Evolutionary conservation across 2,797 vertebrate species (phyloP), one percentile per base, ranked within the genome.

Genomic region (Emys orbicularis): DNA sequence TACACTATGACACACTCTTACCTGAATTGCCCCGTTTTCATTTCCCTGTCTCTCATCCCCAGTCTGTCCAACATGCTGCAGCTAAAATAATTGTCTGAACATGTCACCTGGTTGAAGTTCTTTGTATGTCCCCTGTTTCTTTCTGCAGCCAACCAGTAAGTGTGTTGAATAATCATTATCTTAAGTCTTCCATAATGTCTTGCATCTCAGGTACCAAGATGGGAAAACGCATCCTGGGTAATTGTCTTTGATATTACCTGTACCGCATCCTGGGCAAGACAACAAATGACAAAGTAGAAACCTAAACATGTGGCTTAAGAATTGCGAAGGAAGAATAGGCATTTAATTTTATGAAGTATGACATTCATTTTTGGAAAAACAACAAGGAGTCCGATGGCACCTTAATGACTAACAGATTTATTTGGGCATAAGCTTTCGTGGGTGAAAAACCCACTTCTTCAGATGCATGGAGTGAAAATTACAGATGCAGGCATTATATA

Each of bases 181-280:
- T 53, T 41, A 61, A 81, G 25, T 56, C 3, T 86, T 53, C 34
- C 47, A 79, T 44, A 57, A 57, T 74, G 13, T 89, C 19, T 85
- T 88, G 83, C 25, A 72, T 92, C n/a, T 86, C n/a, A 54, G 25
- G 72, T 93, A 76, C 13, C 44, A 16, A 0, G 23, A 72, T 80
- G 77, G 52, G 80, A 47, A 37, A 88, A 56, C 6, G 3, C 57
- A 25, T 44, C 57, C 87, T 76, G 21, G 23, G 15, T 76, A 52
- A 85, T 34, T n/a, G 50, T 25, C 74, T 52, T 79, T 79, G 59
- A 13, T 93, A 41, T 50, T 87, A 21, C 9, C 29, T 61, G 90
- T 92, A 25, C 65, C 89, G 88, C 47, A 56, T 52, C 90, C 84
- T 93, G 84, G 89, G 91, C 50, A 77, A 93, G 50, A 83, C 41